Conservation (phyloP, 2,888 invertebrate genomes). For the Drosophila peninsularis region DNA sequence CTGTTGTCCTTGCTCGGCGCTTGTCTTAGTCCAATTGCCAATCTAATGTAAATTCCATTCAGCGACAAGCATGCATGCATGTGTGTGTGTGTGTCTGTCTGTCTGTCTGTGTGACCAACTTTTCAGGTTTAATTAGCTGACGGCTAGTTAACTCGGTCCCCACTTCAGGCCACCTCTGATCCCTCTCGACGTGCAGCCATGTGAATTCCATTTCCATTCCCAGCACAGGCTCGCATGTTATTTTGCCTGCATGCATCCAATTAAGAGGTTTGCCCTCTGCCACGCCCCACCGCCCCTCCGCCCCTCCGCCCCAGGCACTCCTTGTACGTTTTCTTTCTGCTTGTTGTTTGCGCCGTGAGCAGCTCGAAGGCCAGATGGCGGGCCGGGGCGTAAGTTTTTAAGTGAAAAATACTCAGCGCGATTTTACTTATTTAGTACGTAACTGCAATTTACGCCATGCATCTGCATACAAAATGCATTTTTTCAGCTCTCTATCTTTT, state of each 20-base stretch:
- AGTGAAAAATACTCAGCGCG: constrained; percentile 79
- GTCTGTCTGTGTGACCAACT: constrained; percentile 56
- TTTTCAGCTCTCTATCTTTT: constrained; percentile 35
- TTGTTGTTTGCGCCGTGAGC: constrained; percentile 10
- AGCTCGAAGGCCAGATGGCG: neutral
- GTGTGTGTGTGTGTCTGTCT: neutral
- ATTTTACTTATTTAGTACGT: constrained; percentile 81
- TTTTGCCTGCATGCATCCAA: constrained; percentile 80
- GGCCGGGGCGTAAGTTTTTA: constrained; percentile 50
- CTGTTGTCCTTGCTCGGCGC: constrained; percentile 38
- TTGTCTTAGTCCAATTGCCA: constrained; percentile 74
- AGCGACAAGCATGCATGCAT: constrained; percentile 15
- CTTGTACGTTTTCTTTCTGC: constrained; percentile 10
- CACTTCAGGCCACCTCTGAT: constrained; percentile 39
- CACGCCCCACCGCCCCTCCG: constrained; percentile 40
- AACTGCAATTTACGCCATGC: constrained; percentile 77
- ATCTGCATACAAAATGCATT: constrained; percentile 78
- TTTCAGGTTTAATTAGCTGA: constrained; percentile 77
- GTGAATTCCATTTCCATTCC: constrained; percentile 32
- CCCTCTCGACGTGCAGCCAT: constrained; percentile 27
- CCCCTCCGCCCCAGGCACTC: constrained; percentile 18
- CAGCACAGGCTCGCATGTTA: constrained; percentile 55
- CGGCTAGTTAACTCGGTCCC: constrained; percentile 74
- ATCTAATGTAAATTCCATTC: constrained; percentile 66
- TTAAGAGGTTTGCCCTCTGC: constrained; percentile 67